A percentile compares a stretch with the other conserved stretches of the same genome.
These are phyloP conservation scores for Tapera naevia DNA, from an alignment of 2,797 vertebrate genomes.

Conservation along the genomic window DNA sequence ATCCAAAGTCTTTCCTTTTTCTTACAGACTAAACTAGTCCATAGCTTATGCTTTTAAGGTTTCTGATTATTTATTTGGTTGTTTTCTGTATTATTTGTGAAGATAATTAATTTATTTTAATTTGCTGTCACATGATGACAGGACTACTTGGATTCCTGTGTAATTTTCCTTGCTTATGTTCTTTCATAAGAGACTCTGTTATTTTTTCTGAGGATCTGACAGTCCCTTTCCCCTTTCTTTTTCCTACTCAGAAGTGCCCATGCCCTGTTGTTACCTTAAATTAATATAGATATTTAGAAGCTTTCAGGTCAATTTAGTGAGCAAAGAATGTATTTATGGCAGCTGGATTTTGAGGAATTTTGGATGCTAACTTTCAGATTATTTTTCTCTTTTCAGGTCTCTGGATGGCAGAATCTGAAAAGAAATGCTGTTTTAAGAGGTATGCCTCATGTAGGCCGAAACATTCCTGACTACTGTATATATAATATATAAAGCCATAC, in stretches of 20 bases:
- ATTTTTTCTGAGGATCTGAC: neutral
- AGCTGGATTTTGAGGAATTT: neutral
- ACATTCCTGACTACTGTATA: neutral
- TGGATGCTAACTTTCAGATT: constrained; percentile 49
- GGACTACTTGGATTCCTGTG: neutral
- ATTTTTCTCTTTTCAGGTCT: constrained; percentile 70
- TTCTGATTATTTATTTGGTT: neutral
- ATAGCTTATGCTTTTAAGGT: neutral
- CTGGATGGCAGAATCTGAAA: constrained; percentile 74
- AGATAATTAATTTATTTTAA: neutral
- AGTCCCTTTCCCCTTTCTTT: neutral
- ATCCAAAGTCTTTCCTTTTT: neutral
- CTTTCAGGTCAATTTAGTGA: neutral
- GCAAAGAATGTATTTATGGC: neutral
- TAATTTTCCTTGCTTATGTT: neutral
- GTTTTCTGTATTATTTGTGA: neutral
- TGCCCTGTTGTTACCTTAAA: neutral
- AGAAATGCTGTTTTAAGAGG: constrained; percentile 72
- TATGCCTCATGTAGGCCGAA: constrained; percentile 52
- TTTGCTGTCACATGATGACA: neutral
- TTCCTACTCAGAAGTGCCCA: neutral
- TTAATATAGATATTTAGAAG: neutral
- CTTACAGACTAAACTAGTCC: neutral
- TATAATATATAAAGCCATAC: neutral
- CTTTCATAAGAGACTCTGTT: neutral